These are phyloP conservation scores for Stictonetta naevosa DNA, from an alignment of 2,113 vertebrate species.

Conservation along the genomic window DNA sequence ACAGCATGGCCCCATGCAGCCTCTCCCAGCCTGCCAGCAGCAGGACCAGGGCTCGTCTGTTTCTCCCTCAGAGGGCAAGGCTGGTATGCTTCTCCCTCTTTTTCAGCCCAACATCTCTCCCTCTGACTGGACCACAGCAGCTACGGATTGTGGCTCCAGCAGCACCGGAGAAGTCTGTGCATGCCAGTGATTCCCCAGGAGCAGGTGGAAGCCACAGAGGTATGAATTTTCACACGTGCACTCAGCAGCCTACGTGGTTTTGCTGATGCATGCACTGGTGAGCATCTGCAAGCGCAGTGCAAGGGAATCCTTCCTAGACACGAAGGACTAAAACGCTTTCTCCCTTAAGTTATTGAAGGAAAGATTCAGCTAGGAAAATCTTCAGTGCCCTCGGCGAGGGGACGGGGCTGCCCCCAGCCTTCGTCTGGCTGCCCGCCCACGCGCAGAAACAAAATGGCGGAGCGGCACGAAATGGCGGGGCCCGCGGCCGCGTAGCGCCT, in stretches of 20 bases:
- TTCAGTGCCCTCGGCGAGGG: too few relatives aligned
- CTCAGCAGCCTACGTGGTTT: neutral
- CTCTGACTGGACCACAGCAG: neutral
- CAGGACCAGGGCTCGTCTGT: too few relatives aligned
- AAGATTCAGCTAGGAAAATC: neutral
- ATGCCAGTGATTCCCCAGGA: too few relatives aligned
- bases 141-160: fast-evolving
- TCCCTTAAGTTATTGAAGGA: neutral
- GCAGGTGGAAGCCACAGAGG: neutral
- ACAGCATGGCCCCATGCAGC: fast-evolving
- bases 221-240: neutral
- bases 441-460: neutral
- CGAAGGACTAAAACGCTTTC: neutral
- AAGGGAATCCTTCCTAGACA: too few relatives aligned
- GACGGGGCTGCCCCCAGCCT: neutral
- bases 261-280: fast-evolving
- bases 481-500: too few relatives aligned
- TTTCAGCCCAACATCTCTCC: neutral
- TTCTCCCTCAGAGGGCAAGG: neutral
- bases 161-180: neutral
- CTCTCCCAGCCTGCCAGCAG: neutral
- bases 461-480: neutral
- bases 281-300: fast-evolving
- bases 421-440: neutral
- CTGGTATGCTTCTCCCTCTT: too few relatives aligned